phyloP scores from a whole-genome alignment of 2,797 vertebrate genomes.

The Phaenicophaeus curvirostris region DNA sequence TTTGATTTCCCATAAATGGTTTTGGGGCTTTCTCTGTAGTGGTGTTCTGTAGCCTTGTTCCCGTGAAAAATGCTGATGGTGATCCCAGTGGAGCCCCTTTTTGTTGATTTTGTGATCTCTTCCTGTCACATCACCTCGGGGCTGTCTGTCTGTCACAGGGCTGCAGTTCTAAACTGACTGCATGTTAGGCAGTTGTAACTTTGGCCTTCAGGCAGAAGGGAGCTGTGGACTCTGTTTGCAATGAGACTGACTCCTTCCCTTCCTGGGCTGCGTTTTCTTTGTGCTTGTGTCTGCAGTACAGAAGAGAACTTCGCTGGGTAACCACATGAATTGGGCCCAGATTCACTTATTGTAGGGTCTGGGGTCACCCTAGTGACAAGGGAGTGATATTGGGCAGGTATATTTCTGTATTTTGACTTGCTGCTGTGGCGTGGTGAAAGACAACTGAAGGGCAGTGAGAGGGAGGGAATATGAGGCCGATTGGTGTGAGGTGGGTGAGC shows the following conservation, averaged over 20 bases:
- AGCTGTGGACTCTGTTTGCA: not conserved
- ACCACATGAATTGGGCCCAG: not conserved
- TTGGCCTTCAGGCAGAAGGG: not conserved
- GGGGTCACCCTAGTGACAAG: not conserved
- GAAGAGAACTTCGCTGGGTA: not conserved
- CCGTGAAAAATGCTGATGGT: not conserved
- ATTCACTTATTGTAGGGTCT: not conserved
- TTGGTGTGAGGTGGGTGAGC: not conserved
- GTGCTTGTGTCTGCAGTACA: not conserved
- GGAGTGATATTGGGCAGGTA: not conserved
- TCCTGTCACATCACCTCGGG: not conserved
- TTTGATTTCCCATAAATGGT: not conserved
- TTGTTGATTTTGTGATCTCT: not conserved
- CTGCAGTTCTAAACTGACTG: not conserved
- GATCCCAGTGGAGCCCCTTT: not conserved
- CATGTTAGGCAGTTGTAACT: not conserved
- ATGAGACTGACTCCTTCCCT: not conserved
- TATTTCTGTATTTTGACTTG: not conserved
- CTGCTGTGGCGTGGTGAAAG: not conserved
- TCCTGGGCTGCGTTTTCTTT: not conserved
- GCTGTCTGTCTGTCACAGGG: rapidly evolving
- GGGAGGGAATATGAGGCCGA: not conserved
- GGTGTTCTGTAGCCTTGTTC: not conserved
- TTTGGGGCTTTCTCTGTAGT: not conserved
- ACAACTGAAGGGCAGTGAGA: not conserved